These are phyloP conservation scores for Desoria tigrina DNA, from an alignment of 2,888 invertebrate species.

Conservation along the genomic window DNA sequence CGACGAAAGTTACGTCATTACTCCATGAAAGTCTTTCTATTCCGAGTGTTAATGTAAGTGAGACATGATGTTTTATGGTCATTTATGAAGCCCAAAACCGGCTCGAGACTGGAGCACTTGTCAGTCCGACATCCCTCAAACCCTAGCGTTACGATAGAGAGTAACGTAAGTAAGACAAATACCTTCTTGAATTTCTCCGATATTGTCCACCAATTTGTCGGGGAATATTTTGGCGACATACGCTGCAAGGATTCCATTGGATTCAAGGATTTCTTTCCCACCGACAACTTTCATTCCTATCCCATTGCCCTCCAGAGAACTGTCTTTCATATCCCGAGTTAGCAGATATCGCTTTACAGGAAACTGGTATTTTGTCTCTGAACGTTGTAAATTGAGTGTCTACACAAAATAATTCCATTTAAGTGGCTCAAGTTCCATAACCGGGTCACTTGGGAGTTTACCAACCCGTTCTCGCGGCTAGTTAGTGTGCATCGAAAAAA, in stretches of 20 bases:
- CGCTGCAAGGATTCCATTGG: constrained; percentile 61
- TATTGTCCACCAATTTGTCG: constrained; percentile 59
- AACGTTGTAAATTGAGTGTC: constrained; percentile 42
- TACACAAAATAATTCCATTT: constrained; percentile 24
- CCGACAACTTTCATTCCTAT: constrained; percentile 66
- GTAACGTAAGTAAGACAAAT: no score
- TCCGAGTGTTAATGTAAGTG: no score
- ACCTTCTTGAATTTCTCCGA: constrained; percentile 65
- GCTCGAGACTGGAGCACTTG: no score
- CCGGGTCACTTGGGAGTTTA: no score
- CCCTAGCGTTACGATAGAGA: no score
- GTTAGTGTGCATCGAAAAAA: no score
- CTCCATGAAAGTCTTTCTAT: no score
- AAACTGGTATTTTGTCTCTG: constrained; percentile 57
- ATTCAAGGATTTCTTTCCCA: constrained; percentile 62
- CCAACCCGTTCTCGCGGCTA: no score
- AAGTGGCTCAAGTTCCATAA: background rate
- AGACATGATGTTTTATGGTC: no score
- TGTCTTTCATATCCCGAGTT: constrained; percentile 63
- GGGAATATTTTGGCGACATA: constrained; percentile 63
- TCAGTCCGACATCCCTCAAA: no score
- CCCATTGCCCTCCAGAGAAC: constrained; percentile 59
- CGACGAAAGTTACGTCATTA: no score
- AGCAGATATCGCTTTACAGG: constrained; percentile 63
- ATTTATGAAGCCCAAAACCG: no score